A percentile compares a stretch with the other conserved stretches of the same genome.
Evolutionary conservation across 1,140 invertebrate genomes (phyloP).

Genomic region (Pollicipes pollicipes): DNA sequence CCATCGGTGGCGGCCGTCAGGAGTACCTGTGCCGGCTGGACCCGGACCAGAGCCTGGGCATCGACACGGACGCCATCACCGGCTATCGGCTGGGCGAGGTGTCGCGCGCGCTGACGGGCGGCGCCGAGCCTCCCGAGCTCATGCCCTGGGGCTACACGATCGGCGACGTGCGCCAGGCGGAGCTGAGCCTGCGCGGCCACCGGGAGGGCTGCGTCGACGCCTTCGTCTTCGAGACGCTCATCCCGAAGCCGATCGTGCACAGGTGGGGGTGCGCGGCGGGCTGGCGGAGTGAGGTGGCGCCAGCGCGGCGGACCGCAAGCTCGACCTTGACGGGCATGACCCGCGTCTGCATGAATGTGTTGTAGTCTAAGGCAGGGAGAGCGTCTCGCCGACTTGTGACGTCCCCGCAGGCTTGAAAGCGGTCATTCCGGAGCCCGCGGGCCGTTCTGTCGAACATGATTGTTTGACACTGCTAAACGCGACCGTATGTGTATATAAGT

Average conservation of each 20-base stretch:
- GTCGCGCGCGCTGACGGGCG: conserved; percentile 35
- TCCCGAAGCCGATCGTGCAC: conserved; percentile 88
- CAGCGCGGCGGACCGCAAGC: too few relatives aligned
- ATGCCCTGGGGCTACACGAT: conserved; percentile 84
- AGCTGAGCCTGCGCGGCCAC: conserved; percentile 44
- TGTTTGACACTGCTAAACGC: too few relatives aligned
- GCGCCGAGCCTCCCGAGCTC: conserved; percentile 52
- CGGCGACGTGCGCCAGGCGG: conserved; percentile 45
- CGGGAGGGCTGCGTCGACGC: conserved; percentile 77
- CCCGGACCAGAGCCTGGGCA: conserved; percentile 71
- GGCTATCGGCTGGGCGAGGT: conserved; percentile 86
- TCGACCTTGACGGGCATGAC: too few relatives aligned
- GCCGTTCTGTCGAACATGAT: too few relatives aligned
- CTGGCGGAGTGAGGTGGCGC: too few relatives aligned
- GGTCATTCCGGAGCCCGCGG: too few relatives aligned
- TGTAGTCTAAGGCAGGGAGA: too few relatives aligned
- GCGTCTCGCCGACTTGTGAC: too few relatives aligned
- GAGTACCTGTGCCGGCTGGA: conserved; percentile 86
- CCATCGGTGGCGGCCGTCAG: conserved; percentile 21
- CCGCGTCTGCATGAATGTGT: too few relatives aligned
- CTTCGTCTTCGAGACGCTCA: conserved; percentile 85
- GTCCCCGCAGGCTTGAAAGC: too few relatives aligned
- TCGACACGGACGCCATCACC: conserved; percentile 71
- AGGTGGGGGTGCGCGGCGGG: conserved; percentile 17
- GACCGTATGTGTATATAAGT: too few relatives aligned